Evolutionary conservation across 2,888 invertebrate genomes (phyloP), one percentile per base, ranked within the genome.

Genomic region (Sceliomorpha sp.): DNA sequence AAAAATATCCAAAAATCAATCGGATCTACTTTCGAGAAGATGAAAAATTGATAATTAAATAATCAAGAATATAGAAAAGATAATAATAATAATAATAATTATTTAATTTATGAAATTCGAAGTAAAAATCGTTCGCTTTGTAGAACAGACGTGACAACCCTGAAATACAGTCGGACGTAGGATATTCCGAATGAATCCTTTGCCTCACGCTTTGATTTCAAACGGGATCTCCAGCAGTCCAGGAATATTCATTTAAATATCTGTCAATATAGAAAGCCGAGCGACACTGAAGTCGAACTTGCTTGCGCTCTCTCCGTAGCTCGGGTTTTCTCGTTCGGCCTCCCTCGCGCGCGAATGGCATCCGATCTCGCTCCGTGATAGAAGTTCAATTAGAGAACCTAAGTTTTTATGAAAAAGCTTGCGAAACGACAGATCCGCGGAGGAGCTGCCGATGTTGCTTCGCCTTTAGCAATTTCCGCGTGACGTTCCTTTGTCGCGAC

Each of bases 231-330:
- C 76, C 71, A 78, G 76, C 80, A 75, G 75, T 74, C 76, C 77
- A 83, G 82, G 77, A 81, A 86, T 85, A 85, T 84, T 85, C 86
- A 85, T 87, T 87, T 86, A 86, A 85, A 87, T 86, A 85, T 82
- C 86, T 87, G 87, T 85, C 87, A 81, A 87, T 87, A 87, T 75
- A 77, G 72, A 75, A 78, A 78, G 73, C 74, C 73, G 74, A 78
- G 55, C 63, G 63, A 56, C 56, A 70, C 76, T 72, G 75, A 71
- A 63, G 72, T 64, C 72, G 77, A 75, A 59, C 70, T 70, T 64
- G 64, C 60, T 26, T 64, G 48, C 39, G 17, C 17, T 40, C 39
- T 24, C 17, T 40, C 20, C 51, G 15, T 5, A 36, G 8, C 14
- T 36, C 36, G 7, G 2, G 7, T 12, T 14, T 37, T 29, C 29